phyloP scores from a whole-genome alignment of 2,888 invertebrate species.

The Aethes cnicana region DNA sequence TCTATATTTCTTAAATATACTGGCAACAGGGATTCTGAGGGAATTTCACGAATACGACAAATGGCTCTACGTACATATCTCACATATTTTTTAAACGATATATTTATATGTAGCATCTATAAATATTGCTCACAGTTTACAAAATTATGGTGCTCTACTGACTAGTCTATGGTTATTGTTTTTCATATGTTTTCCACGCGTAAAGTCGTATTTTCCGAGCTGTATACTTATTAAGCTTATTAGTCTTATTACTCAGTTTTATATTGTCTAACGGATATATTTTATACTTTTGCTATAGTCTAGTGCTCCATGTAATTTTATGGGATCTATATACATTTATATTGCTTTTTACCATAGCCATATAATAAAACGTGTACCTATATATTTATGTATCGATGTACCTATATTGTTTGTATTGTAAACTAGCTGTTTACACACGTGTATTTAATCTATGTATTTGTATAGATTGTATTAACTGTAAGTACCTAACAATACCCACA shows the following conservation, averaged over 20 bases:
- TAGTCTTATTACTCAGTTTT: neutral
- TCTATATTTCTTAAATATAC: slow-evolving; percentile 70
- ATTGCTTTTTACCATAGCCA: slow-evolving; percentile 2
- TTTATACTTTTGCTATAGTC: slow-evolving; percentile 1
- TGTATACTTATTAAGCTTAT: slow-evolving; percentile 12
- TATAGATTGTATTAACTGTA: slow-evolving; percentile 37
- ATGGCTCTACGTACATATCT: slow-evolving; percentile 29
- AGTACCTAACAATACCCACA: neutral
- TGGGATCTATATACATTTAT: neutral
- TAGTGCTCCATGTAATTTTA: neutral
- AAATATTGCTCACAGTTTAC: slow-evolving; percentile 52
- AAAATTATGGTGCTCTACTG: slow-evolving; percentile 33
- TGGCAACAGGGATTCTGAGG: slow-evolving; percentile 54
- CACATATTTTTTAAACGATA: slow-evolving; percentile 17
- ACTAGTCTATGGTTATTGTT: slow-evolving; percentile 32
- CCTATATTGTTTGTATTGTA: slow-evolving; percentile 24
- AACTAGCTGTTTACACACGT: slow-evolving; percentile 32
- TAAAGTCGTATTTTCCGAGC: slow-evolving; percentile 34
- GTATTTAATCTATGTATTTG: slow-evolving; percentile 52
- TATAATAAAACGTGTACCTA: neutral
- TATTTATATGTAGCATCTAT: slow-evolving; percentile 30
- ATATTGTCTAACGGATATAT: neutral
- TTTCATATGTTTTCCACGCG: slow-evolving; percentile 34
- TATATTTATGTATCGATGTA: slow-evolving; percentile 25
- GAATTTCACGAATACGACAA: slow-evolving; percentile 10